Base-by-base conservation (phyloP, 2,888 invertebrate genomes). In the Thera obeliscata region DNA sequence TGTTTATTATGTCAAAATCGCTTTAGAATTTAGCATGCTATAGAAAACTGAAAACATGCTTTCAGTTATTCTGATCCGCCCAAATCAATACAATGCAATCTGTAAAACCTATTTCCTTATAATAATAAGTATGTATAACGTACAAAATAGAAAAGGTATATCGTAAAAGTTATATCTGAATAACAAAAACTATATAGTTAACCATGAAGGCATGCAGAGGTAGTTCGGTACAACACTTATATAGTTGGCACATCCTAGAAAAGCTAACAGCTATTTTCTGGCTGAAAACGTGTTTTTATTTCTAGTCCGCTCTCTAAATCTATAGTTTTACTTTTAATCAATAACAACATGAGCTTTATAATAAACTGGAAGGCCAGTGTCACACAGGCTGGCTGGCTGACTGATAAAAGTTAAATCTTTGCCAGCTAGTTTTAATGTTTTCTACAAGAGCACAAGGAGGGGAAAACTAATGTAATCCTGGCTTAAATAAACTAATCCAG, bases 171-270 rank as follows among this genome's bases (percentile, higher is more conserved):
- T 82, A 81, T 73, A 79, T 77, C 76, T 72, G 57, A 78, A 79
- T 85, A 90, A 91, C 89, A 89, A 91, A 87, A 86, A 84, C 82
- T 90, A 88, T 90, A 88, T 87, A 85, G 87, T 82, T 85, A 85
- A 81, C 81, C 78, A 84, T 87, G 87, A 89, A 92, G 92, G 90
- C 90, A 87, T 87, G 85, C 86, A 85, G 93, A 93, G 93, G 93
- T 93, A 93, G 93, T 83, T 92, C 83, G 91, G 88, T 90, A 85
- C 77, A 75, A 81, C 77, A 80, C 74, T 81, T 81, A 81, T 79
- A 78, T 79, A 82, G 77, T 81, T 76, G 75, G 76, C 79, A 70
- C 72, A 77, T 74, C 54, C 54, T 55, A 61, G 55, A 48, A 56
- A 56, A 36, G 6, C 38, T 35, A 48, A 55, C 61, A 52, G 6